Evolutionary conservation across 2,113 vertebrate species (phyloP), one percentile per base, ranked within the genome.

Genomic region (Lepus europaeus): DNA sequence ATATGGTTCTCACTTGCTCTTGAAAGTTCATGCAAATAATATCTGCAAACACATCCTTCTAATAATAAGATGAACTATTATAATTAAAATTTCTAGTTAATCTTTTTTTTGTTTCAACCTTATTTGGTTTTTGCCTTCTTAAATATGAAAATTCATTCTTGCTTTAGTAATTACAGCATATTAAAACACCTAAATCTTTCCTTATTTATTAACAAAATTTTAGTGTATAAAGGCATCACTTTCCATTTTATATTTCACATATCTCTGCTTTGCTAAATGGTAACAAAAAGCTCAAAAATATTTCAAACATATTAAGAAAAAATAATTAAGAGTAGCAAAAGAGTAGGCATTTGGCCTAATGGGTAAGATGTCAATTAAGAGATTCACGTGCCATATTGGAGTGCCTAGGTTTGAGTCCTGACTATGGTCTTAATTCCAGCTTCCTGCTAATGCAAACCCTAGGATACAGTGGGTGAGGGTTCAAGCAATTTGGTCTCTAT

Each of bases 191-290:
- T 74, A 36, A 76, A 14, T 59, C 39, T 64, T 93, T 81, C 29
- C 25, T 87, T 70, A n/a, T 20, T 90, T 81, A 91, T 66, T 78
- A 82, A 72, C 64, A 97, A 68, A 90, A 94, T 33, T 56, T 8
- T 20, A 56, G 8, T 86, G 8, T 5, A 66, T 53, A 68, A 80
- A 93, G 25, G 3, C 7, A 66, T 29, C 49, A 90, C 73, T 92
- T 78, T 59, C 59, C 70, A 69, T 31, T 73, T 29, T 78, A 0
- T 36, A 39, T 33, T 64, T 17, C 36, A 76, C 0, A 33, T 19
- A 73, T 95, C 31, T 90, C 31, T 91, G 39, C 1, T 56, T 78
- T 59, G 10, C 9, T 90, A 25, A 86, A 95, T 92, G 22, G 5
- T 13, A 69, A 86, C 74, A 90, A 69, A 27, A 66, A 77, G 53